Evolutionary conservation across 2,888 invertebrate species (phyloP).

Genomic region (Zaprionus bogoriensis): DNA sequence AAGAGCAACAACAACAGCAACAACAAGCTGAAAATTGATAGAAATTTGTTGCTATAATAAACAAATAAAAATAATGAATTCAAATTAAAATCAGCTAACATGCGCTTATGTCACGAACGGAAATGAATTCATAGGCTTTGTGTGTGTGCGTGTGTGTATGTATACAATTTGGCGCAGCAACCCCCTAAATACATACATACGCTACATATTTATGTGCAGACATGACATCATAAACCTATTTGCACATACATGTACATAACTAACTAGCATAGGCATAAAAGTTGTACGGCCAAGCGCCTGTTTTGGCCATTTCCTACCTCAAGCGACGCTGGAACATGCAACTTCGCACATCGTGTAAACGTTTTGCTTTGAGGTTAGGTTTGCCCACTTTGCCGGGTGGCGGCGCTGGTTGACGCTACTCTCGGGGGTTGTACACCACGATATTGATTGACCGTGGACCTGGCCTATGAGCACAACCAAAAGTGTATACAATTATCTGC

Average conservation of each 20-base stretch:
- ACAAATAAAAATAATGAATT: neutral
- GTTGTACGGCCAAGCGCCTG: neutral
- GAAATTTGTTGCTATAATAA: neutral
- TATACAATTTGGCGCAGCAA: constrained; percentile 26
- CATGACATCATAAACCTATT: constrained; percentile 36
- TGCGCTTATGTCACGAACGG: constrained; percentile 47
- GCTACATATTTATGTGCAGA: neutral
- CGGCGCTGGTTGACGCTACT: too few relatives aligned
- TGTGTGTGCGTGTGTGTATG: constrained; percentile 4
- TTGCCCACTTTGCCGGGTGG: constrained; percentile 21
- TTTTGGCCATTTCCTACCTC: constrained; percentile 62
- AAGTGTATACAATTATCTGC: neutral
- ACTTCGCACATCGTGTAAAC: constrained; percentile 13
- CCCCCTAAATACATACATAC: constrained; percentile 26
- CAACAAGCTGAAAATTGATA: neutral
- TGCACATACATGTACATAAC: constrained; percentile 4
- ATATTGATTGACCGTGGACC: constrained; percentile 28
- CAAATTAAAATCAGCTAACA: neutral
- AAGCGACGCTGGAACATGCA: constrained; percentile 43
- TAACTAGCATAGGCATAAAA: neutral
- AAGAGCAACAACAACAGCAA: neutral
- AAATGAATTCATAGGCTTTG: constrained; percentile 34
- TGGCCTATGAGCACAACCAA: neutral
- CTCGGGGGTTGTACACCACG: constrained; percentile 15
- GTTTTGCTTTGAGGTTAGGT: constrained; percentile 69